A percentile compares a stretch with the other conserved stretches of the same genome.
Evolutionary conservation across 2,113 vertebrate species (phyloP).

Genomic region (Dicrurus megarhynchus): DNA sequence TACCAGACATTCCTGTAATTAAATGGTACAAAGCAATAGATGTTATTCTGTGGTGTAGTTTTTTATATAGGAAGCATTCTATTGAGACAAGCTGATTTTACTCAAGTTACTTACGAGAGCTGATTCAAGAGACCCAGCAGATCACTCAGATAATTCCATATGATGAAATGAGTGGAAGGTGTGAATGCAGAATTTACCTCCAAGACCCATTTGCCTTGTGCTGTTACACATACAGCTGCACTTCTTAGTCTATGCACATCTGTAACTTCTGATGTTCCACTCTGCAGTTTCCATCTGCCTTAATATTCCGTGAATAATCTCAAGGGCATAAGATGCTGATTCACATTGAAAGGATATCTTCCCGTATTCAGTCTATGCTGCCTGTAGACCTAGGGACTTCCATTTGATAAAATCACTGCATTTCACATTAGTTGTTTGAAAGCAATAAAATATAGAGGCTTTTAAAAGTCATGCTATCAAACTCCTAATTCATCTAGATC

Average conservation of each 20-base stretch:
- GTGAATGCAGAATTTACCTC: neutral
- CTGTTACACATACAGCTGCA: neutral
- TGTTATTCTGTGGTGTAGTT: neutral
- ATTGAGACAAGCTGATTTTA: neutral
- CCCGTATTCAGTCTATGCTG: neutral
- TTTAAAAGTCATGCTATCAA: neutral
- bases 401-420: neutral
- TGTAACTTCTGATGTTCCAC: neutral
- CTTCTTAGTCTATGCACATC: neutral
- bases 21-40: neutral
- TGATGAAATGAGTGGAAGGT: neutral
- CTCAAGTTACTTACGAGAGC: fast-evolving
- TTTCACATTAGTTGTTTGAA: neutral
- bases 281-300: neutral
- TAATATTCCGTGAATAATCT: neutral
- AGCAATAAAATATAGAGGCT: neutral
- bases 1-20: neutral
- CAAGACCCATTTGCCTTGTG: fast-evolving
- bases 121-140: neutral
- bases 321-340: neutral
- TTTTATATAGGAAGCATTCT: neutral
- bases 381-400: neutral
- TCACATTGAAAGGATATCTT: neutral
- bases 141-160: neutral
- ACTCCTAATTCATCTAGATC: neutral